Conservation (phyloP, 2,113 vertebrate genomes). For the Thamnaconus septentrionalis region DNA sequence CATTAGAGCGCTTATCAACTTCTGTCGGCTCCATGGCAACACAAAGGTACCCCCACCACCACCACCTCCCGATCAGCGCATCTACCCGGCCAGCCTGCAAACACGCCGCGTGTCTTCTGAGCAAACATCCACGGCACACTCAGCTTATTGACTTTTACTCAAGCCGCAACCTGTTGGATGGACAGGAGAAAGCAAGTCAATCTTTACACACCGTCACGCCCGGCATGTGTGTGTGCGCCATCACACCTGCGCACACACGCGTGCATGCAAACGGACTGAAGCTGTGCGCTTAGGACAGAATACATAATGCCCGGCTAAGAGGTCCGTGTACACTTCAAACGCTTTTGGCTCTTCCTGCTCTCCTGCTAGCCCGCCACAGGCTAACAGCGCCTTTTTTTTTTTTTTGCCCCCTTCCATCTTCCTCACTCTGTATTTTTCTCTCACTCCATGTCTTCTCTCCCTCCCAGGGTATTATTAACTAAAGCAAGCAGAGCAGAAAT, state of each 20-base stretch:
- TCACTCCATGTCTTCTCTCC: slow-evolving; percentile 75
- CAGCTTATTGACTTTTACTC: slow-evolving; percentile 77
- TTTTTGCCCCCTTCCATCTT: slow-evolving; percentile 64
- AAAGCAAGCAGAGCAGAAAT: slow-evolving; percentile 90
- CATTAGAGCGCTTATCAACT: slow-evolving; percentile 67
- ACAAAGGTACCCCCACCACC: slow-evolving; percentile 46
- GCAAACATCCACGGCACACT: slow-evolving; percentile 73
- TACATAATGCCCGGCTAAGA: slow-evolving; percentile 28
- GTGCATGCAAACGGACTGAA: slow-evolving; percentile 6
- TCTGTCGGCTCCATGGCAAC: slow-evolving; percentile 72
- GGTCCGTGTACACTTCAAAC: slow-evolving; percentile 44
- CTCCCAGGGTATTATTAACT: slow-evolving; percentile 94
- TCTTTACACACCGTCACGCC: slow-evolving; percentile 56
- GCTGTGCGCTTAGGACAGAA: slow-evolving; percentile 18
- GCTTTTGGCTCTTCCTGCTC: slow-evolving; percentile 39
- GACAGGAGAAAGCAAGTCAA: slow-evolving; percentile 58
- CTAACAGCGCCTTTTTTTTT: slow-evolving; percentile 67
- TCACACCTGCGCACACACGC: slow-evolving; percentile 8
- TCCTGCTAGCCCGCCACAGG: slow-evolving; percentile 62
- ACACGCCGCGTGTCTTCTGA: slow-evolving; percentile 63
- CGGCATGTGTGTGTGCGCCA: slow-evolving; percentile 20
- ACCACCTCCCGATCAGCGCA: no score
- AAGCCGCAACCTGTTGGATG: slow-evolving; percentile 59
- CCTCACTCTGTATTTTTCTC: slow-evolving; percentile 64
- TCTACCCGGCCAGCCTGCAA: slow-evolving; percentile 31